Evolutionary conservation across 30 jellyfish, hydroid and myxozoan species (phyloP).

Genomic region (Aurelia aurita): DNA sequence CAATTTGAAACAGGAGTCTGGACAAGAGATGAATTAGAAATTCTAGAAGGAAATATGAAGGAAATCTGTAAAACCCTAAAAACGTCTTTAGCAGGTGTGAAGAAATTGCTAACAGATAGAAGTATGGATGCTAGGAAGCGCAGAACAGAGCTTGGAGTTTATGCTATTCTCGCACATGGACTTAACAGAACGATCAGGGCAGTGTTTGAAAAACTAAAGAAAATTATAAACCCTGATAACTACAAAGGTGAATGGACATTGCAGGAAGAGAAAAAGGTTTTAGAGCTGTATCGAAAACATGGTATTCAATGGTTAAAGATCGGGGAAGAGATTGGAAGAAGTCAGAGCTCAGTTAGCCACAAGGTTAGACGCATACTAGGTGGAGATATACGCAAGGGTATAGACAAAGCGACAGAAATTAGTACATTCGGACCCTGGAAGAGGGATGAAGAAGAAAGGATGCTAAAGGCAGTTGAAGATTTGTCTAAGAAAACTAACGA

Average conservation of each 20-base stretch:
- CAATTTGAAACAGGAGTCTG: conserved; percentile 42
- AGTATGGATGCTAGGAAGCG: conserved; percentile 1
- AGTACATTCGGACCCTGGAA: background rate
- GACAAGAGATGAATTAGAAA: conserved; percentile 35
- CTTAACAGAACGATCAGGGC: conserved; percentile 41
- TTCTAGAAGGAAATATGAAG: conserved; percentile 23
- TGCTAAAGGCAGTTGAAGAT: background rate
- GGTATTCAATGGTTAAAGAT: conserved; percentile 52
- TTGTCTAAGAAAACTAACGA: no score
- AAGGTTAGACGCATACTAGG: background rate
- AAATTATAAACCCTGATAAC: conserved; percentile 33
- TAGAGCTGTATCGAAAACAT: conserved; percentile 12
- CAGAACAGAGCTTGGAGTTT: conserved; percentile 19
- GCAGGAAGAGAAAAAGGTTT: conserved; percentile 21
- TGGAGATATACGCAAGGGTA: no score
- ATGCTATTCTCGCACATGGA: conserved; percentile 40
- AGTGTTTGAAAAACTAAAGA: conserved; percentile 22
- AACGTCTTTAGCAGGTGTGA: background rate
- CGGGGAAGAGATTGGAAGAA: conserved; percentile 55
- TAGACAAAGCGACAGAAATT: background rate
- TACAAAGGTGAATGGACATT: conserved; percentile 49
- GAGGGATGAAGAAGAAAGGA: background rate
- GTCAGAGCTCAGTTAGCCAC: conserved; percentile 24
- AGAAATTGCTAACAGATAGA: conserved; percentile 19
- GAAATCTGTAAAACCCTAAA: background rate